Base-by-base conservation (phyloP, 2,888 invertebrate genomes). In the Drosophila paracracens region DNA sequence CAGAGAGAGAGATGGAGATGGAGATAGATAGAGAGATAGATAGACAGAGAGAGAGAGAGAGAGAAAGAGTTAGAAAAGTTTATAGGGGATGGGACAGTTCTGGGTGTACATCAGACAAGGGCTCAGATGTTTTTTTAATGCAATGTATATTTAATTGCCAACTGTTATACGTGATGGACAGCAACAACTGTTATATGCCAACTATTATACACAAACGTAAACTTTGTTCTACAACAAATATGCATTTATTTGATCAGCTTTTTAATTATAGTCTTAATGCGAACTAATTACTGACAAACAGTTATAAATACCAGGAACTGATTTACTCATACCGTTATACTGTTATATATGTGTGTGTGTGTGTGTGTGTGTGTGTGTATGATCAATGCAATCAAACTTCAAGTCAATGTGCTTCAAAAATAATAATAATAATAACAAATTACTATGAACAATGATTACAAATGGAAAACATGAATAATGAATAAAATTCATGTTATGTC, bases 401-500 rank as follows among this genome's bases (percentile, higher is more conserved):
- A 51, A 29, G 10, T 51, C 51, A 11, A 51, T 29, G 27, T 27
- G 36, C 54, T 11, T 27, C 18, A 7, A 36, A 46, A 16, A 13
- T 21, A 21, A 46, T n/a, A 35, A 36, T 54, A 18, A 25, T 67
- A 67, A 65, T 27, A 46, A 64, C 54, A 67, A 70, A 73, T 70
- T 61, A 63, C 63, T 52, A 40, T 71, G 51, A 68, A 62, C 67
- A 56, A 61, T 58, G 51, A 56, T 66, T 62, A 36, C 43, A 61
- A 57, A 53, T 71, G 54, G 29, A 61, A 67, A 46, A 46, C 46
- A 46, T 46, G 46, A 46, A 46, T 25, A 46, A 46, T 46, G 46
- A 46, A 46, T 46, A 25, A 46, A n/a, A 46, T 46, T 46, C 46
- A 46, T 46, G 46, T 65, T 72, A 67, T 75, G 80, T 71, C 62